Conservation (phyloP, 2,113 vertebrate species). For the Microtus montanus region DNA sequence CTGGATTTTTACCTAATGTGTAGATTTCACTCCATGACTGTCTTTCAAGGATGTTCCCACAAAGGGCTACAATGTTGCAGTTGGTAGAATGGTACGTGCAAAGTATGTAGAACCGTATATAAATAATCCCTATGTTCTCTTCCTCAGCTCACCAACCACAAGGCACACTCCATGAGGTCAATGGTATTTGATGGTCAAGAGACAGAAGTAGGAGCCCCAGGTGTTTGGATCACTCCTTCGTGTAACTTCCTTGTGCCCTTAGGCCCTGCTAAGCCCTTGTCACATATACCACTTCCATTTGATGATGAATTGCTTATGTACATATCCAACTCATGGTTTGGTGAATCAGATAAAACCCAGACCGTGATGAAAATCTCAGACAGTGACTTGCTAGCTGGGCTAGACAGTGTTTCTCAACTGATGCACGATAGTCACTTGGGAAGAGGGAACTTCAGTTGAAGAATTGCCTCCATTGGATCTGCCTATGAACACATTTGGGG, state of each 20-base stretch:
- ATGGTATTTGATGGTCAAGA: background rate
- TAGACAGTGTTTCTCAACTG: background rate
- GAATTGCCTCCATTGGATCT: background rate
- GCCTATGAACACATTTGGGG: background rate
- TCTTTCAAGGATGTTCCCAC: background rate
- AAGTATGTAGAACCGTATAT: background rate
- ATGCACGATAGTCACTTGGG: background rate
- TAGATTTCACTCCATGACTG: background rate
- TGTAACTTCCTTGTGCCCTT: background rate
- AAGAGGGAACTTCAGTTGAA: background rate
- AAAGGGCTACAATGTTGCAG: background rate
- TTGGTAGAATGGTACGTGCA: background rate
- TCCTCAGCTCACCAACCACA: background rate
- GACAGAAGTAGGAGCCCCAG: background rate
- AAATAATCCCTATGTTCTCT: background rate
- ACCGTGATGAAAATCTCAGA: background rate
- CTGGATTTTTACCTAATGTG: background rate
- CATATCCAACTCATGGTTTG: background rate
- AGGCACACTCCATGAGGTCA: background rate
- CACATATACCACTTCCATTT: background rate
- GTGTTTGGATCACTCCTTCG: background rate
- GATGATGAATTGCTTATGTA: background rate
- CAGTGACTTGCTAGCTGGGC: background rate
- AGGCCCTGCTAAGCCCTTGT: background rate
- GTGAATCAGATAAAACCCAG: background rate